A percentile compares a stretch with the other conserved stretches of the same genome.
Evolutionary conservation across 2,797 vertebrate species (phyloP).

Genomic region (Spinibarbus caldwelli): DNA sequence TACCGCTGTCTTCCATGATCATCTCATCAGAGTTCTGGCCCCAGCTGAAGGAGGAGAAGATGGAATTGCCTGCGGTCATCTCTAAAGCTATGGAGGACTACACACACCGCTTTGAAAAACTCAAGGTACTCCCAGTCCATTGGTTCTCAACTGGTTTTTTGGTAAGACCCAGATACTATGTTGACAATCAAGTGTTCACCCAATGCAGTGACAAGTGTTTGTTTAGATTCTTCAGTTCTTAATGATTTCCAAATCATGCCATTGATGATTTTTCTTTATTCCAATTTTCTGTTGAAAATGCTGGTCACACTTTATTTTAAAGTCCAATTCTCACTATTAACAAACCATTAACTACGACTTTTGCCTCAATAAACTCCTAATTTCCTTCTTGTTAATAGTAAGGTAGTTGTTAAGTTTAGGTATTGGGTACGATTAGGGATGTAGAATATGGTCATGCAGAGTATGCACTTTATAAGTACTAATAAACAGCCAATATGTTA

Average conservation of each 20-base stretch:
- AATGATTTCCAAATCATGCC: not conserved
- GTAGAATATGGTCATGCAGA: not conserved
- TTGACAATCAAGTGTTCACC: not conserved
- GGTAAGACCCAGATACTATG: not conserved
- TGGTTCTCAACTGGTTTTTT: not conserved
- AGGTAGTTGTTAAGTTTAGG: not conserved
- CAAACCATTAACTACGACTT: not conserved
- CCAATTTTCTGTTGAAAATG: not conserved
- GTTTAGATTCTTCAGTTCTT: not conserved
- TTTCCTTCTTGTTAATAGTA: not conserved
- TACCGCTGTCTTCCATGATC: slow-evolving; percentile 90
- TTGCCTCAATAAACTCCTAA: not conserved
- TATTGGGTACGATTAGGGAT: not conserved
- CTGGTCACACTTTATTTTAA: not conserved
- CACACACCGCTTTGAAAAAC: slow-evolving; percentile 94
- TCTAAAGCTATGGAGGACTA: slow-evolving; percentile 91
- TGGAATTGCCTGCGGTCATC: slow-evolving; percentile 88
- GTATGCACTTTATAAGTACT: not conserved
- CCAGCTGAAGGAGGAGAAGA: slow-evolving; percentile 93
- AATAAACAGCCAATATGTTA: not conserved
- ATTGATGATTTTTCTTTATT: not conserved
- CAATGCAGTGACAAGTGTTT: not conserved
- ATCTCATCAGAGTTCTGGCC: slow-evolving; percentile 98
- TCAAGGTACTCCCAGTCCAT: slow-evolving; percentile 79
- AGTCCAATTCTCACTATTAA: not conserved